Evolutionary conservation across 2,113 vertebrate species (phyloP).

Genomic region (Apus apus): DNA sequence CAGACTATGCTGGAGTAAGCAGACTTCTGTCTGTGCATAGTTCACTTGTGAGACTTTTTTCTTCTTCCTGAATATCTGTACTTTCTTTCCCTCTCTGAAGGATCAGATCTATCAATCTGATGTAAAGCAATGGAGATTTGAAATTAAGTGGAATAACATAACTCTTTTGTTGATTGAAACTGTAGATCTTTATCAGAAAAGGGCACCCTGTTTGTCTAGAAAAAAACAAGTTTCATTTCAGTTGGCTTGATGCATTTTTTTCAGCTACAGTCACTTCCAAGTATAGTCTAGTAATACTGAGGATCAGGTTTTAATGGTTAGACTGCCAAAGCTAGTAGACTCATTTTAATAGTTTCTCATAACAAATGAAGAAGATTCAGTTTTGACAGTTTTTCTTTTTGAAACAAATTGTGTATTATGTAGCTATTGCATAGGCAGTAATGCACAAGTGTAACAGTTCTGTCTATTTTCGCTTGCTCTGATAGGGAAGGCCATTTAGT

Average conservation of each 20-base stretch:
- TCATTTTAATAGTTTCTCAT: neutral
- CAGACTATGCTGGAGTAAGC: neutral
- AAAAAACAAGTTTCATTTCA: neutral
- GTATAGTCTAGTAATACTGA: neutral
- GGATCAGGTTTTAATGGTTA: neutral
- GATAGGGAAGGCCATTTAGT: neutral
- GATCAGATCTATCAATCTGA: neutral
- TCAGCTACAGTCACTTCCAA: neutral
- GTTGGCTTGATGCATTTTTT: neutral
- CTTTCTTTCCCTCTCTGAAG: neutral
- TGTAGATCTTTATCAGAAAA: neutral
- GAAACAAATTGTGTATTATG: neutral
- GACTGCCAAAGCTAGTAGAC: neutral
- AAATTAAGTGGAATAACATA: neutral
- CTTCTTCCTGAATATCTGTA: neutral
- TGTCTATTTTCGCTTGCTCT: neutral
- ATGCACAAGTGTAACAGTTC: neutral
- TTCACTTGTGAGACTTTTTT: neutral
- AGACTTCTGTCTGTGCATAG: neutral
- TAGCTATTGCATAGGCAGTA: neutral
- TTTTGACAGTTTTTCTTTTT: neutral
- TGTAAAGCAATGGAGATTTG: neutral
- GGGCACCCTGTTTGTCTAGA: accelerated
- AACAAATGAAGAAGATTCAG: neutral
- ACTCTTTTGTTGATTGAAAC: neutral